Conservation (phyloP, 2,888 invertebrate species). For the Dorcus hopei region DNA sequence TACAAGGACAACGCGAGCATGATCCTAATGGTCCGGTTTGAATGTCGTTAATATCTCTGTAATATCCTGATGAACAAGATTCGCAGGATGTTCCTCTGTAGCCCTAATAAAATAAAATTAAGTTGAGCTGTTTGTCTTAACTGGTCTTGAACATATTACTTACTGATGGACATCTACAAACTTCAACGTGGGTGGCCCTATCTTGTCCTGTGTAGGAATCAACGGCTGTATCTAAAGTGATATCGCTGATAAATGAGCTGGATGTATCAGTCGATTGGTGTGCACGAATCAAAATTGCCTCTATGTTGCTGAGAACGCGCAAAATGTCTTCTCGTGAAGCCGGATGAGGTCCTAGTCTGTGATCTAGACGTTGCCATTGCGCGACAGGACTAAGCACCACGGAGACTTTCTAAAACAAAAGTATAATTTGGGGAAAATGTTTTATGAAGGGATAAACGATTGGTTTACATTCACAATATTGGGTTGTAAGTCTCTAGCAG, state of each 20-base stretch:
- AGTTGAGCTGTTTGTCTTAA: neutral
- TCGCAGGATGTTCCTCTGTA: slow-evolving; percentile 85
- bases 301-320: slow-evolving; percentile 77
- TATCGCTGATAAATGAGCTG: slow-evolving; percentile 72
- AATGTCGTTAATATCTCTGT: slow-evolving; percentile 60
- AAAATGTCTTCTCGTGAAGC: slow-evolving; percentile 80
- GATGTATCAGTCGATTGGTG: slow-evolving; percentile 65
- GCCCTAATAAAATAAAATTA: slow-evolving; percentile 39
- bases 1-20: slow-evolving; percentile 76
- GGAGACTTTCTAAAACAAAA: slow-evolving; percentile 53
- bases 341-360: slow-evolving; percentile 53
- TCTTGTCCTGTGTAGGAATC: slow-evolving; percentile 57
- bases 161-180: slow-evolving; percentile 75
- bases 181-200: slow-evolving; percentile 76
- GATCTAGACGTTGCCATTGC: slow-evolving; percentile 62
- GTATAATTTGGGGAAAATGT: neutral
- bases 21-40: slow-evolving; percentile 53
- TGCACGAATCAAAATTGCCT: slow-evolving; percentile 80
- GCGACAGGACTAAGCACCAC: slow-evolving; percentile 62
- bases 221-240: slow-evolving; percentile 82
- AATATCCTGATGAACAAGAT: slow-evolving; percentile 68
- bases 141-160: slow-evolving; percentile 3
- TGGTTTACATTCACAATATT: slow-evolving; percentile 59
- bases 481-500: slow-evolving; percentile 52
- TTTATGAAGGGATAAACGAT: slow-evolving; percentile 1